phyloP scores from a whole-genome alignment of 2,888 invertebrate genomes.

The Dusona sp. region DNA sequence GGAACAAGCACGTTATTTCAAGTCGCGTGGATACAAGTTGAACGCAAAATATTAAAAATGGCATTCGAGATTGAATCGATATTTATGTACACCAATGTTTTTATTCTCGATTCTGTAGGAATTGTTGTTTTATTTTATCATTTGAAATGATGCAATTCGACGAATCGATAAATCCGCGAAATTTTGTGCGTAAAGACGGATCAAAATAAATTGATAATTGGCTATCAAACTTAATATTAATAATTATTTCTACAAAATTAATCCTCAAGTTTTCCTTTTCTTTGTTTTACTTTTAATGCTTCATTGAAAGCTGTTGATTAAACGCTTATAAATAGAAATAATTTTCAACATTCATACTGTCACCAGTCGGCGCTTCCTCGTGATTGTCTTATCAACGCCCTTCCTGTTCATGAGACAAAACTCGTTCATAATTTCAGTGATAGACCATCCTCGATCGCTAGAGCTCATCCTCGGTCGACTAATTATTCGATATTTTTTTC shows the following conservation, averaged over 20 bases:
- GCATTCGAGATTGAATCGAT: neutral
- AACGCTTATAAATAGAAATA: constrained; percentile 51
- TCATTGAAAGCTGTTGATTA: constrained; percentile 21
- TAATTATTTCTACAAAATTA: neutral
- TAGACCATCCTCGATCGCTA: constrained; percentile 20
- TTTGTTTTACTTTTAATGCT: neutral
- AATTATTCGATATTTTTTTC: neutral
- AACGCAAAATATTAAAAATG: neutral
- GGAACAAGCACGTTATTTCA: constrained; percentile 71
- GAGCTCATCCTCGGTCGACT: constrained; percentile 6
- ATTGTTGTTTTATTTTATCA: neutral
- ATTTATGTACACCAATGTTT: neutral
- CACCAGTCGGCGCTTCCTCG: constrained; percentile 16
- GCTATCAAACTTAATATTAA: neutral
- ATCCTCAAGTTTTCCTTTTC: neutral
- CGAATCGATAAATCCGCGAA: neutral
- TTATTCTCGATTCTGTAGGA: neutral
- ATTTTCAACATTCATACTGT: neutral
- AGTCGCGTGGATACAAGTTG: constrained; percentile 71
- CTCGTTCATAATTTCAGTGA: constrained; percentile 19
- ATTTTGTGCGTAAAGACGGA: neutral
- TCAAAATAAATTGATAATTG: constrained; percentile 37
- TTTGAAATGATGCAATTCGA: neutral
- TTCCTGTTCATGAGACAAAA: constrained; percentile 72
- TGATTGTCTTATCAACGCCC: constrained; percentile 74